Evolutionary conservation across 2,797 vertebrate genomes (phyloP).

Genomic region (Decapterus maruadsi): DNA sequence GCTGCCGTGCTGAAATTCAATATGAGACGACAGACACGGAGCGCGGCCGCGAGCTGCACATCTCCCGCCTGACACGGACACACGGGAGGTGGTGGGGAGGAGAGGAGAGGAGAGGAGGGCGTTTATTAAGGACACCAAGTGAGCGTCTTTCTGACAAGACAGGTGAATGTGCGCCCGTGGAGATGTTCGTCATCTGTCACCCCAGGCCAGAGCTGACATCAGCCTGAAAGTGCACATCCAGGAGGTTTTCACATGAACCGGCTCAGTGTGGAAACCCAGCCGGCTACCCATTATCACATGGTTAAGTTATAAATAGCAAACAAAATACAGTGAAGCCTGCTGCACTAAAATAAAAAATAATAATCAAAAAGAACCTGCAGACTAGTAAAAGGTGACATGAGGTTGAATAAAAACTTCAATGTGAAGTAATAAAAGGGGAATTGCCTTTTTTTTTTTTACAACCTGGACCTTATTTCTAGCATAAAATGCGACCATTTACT

Average conservation of each 20-base stretch:
- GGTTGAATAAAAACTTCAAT: background rate
- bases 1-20: slow-evolving; percentile 59
- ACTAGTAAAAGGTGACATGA: background rate
- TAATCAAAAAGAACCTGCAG: background rate
- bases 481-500: too few relatives aligned
- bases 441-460: too few relatives aligned
- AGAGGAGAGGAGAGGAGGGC: background rate
- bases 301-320: slow-evolving; percentile 17
- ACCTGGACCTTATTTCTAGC: too few relatives aligned
- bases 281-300: background rate
- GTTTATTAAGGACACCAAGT: slow-evolving; percentile 18
- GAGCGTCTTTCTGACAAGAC: slow-evolving; percentile 15
- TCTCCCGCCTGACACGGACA: slow-evolving; percentile 22
- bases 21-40: slow-evolving; percentile 52
- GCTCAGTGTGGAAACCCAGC: background rate
- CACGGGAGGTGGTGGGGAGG: background rate
- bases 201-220: slow-evolving; percentile 2
- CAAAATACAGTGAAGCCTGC: background rate
- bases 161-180: slow-evolving; percentile 36
- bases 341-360: background rate
- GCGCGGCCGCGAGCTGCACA: slow-evolving; percentile 44
- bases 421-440: background rate
- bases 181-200: slow-evolving; percentile 10
- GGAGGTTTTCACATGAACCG: background rate
- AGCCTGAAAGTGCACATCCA: background rate